These are phyloP conservation scores for Xanthia togata DNA, from an alignment of 2,888 invertebrate genomes.

Conservation along the genomic window DNA sequence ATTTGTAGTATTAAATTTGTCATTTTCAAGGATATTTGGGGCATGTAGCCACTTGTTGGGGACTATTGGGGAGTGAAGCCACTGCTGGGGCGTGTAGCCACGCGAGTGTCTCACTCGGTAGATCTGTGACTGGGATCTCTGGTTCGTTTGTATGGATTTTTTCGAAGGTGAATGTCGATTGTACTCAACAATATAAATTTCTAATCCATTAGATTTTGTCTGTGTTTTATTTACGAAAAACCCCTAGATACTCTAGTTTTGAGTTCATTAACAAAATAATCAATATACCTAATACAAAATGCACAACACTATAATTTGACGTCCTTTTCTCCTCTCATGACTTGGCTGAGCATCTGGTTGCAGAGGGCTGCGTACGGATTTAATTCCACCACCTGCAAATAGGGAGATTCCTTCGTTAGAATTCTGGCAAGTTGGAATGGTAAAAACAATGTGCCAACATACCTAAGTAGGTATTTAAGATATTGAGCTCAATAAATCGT, in stretches of 20 bases:
- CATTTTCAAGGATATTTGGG: constrained; percentile 81
- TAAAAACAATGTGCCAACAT: not conserved
- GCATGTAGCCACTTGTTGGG: constrained; percentile 67
- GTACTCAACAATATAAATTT: constrained; percentile 90
- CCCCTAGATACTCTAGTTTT: constrained; percentile 7
- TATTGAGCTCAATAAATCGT: not conserved
- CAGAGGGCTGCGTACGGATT: constrained; percentile 99
- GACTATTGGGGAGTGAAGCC: constrained; percentile 67
- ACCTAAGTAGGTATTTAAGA: not conserved
- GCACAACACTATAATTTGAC: constrained; percentile 75
- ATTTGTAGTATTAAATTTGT: constrained; percentile 87
- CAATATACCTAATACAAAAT: not conserved
- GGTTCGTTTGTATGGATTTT: constrained; percentile 78
- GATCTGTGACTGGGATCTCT: constrained; percentile 69
- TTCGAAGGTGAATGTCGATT: constrained; percentile 86
- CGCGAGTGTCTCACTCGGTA: constrained; percentile 60
- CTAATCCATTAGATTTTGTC: constrained; percentile 88
- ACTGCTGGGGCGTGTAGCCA: constrained; percentile 57
- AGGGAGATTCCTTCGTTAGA: not conserved
- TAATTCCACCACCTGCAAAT: constrained; percentile 93
- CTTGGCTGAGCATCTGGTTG: constrained; percentile 97
- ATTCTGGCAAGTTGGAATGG: not conserved
- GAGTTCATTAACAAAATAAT: constrained; percentile 8
- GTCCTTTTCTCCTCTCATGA: constrained; percentile 91
- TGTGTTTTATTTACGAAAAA: constrained; percentile 80